Evolutionary conservation across 2,113 vertebrate species (phyloP).

Genomic region (Syngnathus scovelli): DNA sequence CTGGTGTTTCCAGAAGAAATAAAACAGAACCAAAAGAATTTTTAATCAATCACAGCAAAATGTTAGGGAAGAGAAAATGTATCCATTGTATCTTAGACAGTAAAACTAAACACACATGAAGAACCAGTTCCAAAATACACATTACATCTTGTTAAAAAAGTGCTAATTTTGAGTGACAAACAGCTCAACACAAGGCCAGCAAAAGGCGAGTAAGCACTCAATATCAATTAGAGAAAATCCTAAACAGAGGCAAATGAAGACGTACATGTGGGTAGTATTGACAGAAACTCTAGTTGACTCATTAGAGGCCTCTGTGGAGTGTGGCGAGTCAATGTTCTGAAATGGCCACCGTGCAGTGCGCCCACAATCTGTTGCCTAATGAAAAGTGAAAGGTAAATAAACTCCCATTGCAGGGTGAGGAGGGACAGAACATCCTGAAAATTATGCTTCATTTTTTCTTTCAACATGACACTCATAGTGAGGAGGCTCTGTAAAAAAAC

Average conservation of each 20-base stretch:
- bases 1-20: conserved; percentile 41
- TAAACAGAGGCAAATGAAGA: conserved; percentile 41
- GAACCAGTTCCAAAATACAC: conserved; percentile 13
- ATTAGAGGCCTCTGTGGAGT: conserved; percentile 31
- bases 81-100: conserved; percentile 15
- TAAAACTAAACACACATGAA: conserved; percentile 22
- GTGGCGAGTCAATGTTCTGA: conserved; percentile 27
- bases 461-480: conserved; percentile 1
- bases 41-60: conserved; percentile 18
- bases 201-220: conserved; percentile 46
- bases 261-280: conserved; percentile 22
- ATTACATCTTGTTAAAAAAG: conserved; percentile 16
- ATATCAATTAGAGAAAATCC: conserved; percentile 51
- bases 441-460: conserved; percentile 1
- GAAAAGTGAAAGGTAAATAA: conserved; percentile 61
- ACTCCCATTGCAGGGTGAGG: conserved; percentile 34
- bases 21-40: conserved; percentile 21
- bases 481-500: not conserved
- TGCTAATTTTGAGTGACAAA: conserved; percentile 44
- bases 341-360: conserved; percentile 18
- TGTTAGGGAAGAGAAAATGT: conserved; percentile 35
- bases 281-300: conserved; percentile 38
- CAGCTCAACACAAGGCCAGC: conserved; percentile 18
- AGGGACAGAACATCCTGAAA: conserved; percentile 27
- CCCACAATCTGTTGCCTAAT: conserved; percentile 34